A percentile compares a stretch with the other conserved stretches of the same genome.
phyloP scores from a whole-genome alignment of 1,140 invertebrate species.

The Sitobion miscanthi region DNA sequence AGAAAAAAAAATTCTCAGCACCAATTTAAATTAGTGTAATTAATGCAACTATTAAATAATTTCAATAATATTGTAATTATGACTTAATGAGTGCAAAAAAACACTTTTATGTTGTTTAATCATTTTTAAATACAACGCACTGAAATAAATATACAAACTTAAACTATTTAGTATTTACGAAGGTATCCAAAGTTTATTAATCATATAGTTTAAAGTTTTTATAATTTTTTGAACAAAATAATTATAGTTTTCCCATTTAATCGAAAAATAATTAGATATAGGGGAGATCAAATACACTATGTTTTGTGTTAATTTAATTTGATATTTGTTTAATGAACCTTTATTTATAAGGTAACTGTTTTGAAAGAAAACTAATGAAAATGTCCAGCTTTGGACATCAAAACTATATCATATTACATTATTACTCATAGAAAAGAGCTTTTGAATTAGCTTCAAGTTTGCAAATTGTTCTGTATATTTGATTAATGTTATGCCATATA shows the following conservation, averaged over 20 bases:
- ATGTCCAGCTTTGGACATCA: neutral
- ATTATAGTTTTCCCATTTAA: neutral
- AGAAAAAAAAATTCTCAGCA: neutral
- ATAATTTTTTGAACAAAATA: neutral
- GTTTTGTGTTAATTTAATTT: neutral
- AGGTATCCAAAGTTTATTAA: neutral
- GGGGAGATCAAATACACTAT: neutral
- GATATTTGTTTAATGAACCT: neutral
- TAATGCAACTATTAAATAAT: neutral
- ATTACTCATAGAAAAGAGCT: constrained; percentile 13
- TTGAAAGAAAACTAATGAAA: neutral
- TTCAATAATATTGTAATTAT: neutral
- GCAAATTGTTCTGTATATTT: neutral
- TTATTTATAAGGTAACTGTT: neutral
- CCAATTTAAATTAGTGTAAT: neutral
- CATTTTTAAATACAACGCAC: neutral
- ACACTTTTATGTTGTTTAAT: neutral
- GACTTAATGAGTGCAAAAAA: neutral
- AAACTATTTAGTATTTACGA: neutral
- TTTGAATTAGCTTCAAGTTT: constrained; percentile 27
- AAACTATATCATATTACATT: neutral
- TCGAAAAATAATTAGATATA: neutral
- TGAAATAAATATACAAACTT: neutral
- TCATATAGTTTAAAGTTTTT: neutral
- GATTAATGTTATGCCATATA: neutral